Evolutionary conservation across 2,888 invertebrate genomes (phyloP).

Genomic region (Mesorhabditis spiculigera): DNA sequence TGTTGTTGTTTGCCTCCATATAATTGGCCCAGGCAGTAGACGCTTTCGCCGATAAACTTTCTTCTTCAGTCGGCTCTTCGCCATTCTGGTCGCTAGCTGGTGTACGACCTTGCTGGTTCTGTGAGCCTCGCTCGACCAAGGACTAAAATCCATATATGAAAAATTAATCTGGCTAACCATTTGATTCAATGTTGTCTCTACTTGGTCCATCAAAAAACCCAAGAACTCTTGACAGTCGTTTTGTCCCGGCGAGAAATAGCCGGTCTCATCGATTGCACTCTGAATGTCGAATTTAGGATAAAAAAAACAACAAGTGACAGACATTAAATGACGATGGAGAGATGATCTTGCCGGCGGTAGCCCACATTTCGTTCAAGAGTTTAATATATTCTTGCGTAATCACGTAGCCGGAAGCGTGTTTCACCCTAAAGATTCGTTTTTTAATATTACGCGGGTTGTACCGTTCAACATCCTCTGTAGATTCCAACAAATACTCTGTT

Average conservation of each 20-base stretch:
- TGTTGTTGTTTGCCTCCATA: slow-evolving; percentile 18
- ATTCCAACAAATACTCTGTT: slow-evolving; percentile 29
- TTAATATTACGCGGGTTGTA: no score
- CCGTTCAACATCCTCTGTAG: no score
- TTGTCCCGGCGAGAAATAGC: slow-evolving; percentile 63
- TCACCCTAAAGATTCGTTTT: no score
- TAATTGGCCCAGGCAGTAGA: slow-evolving; percentile 20
- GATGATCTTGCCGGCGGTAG: slow-evolving; percentile 40
- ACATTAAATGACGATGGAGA: slow-evolving; percentile 39
- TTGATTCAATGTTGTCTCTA: slow-evolving; percentile 68
- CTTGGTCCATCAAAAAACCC: slow-evolving; percentile 82
- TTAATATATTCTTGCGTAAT: slow-evolving; percentile 33
- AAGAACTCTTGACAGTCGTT: slow-evolving; percentile 90
- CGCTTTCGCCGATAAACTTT: slow-evolving; percentile 27
- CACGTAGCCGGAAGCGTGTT: no score
- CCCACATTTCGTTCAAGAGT: slow-evolving; percentile 36
- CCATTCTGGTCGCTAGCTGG: slow-evolving; percentile 48
- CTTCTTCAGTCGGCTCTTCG: slow-evolving; percentile 70
- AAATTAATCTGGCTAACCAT: no score
- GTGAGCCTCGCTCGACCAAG: slow-evolving; percentile 80
- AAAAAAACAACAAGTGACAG: slow-evolving; percentile 3
- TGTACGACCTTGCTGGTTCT: slow-evolving; percentile 60
- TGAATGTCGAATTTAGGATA: neutral
- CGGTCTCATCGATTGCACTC: neutral
- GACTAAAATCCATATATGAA: no score